Evolutionary conservation across 2,797 vertebrate genomes (phyloP).

Genomic region (Bradypus variegatus): DNA sequence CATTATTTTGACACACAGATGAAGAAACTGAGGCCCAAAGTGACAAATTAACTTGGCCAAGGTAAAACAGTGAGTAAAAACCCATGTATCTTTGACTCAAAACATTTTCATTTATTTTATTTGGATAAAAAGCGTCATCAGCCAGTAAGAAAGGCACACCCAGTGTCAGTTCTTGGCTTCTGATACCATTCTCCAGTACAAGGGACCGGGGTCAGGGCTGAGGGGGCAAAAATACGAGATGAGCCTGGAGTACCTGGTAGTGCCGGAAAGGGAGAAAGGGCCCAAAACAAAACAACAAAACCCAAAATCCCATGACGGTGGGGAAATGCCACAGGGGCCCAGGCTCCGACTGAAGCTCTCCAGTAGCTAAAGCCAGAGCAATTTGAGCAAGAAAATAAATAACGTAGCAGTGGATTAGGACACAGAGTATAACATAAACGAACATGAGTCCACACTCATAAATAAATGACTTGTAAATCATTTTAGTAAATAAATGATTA

Average conservation of each 20-base stretch:
- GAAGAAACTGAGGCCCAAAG: not conserved
- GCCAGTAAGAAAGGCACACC: not conserved
- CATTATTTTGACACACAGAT: not conserved
- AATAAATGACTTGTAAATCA: no score
- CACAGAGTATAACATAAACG: not conserved
- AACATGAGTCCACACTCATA: not conserved
- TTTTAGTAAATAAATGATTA: not conserved
- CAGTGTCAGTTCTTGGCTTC: not conserved
- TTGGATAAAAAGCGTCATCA: not conserved
- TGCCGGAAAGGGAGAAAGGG: not conserved
- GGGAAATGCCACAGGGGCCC: not conserved
- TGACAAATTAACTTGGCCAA: not conserved
- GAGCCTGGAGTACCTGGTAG: not conserved
- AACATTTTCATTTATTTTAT: not conserved
- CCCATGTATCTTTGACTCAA: not conserved
- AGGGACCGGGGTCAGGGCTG: not conserved
- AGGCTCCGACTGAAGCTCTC: not conserved
- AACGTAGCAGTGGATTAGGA: not conserved
- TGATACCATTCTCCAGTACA: not conserved
- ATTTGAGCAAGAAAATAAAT: not conserved
- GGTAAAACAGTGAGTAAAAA: not conserved
- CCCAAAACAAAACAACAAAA: not conserved
- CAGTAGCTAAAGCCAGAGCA: not conserved
- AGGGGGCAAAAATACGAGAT: not conserved
- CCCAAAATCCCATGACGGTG: not conserved